Percentiles rank a stretch among this genome's conserved stretches.
Evolutionary conservation across 2,888 invertebrate species (phyloP).

Genomic region (Caenorhabditis imperialis): DNA sequence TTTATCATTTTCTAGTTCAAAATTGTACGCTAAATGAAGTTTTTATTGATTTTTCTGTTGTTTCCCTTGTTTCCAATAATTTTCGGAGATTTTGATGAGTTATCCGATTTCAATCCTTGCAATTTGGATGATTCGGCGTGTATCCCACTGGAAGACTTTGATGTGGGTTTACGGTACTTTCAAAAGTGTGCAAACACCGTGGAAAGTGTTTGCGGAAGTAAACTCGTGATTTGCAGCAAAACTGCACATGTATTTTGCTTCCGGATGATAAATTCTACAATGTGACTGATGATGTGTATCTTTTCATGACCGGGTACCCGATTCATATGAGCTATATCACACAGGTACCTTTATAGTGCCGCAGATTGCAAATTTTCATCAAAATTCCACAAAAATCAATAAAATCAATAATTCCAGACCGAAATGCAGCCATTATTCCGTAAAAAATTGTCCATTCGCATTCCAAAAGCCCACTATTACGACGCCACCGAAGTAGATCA

Average conservation of each 20-base stretch:
- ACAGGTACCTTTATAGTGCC: conserved; percentile 27
- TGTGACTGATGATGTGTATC: conserved; percentile 54
- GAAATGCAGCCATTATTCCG: conserved; percentile 44
- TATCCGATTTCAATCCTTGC: conserved; percentile 53
- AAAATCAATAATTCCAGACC: conserved; percentile 13
- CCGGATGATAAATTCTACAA: conserved; percentile 44
- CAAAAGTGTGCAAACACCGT: too few species aligned
- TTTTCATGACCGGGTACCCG: conserved; percentile 57
- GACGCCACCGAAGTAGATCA: conserved; percentile 32
- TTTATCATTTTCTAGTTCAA: not conserved
- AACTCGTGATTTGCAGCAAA: conserved; percentile 59
- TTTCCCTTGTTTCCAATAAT: not conserved
- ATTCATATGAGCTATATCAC: conserved; percentile 55
- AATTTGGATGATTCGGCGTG: conserved; percentile 51
- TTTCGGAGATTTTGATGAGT: conserved; percentile 1
- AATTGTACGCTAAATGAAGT: not conserved
- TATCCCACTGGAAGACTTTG: conserved; percentile 62
- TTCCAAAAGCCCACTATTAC: conserved; percentile 47
- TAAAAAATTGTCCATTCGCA: conserved; percentile 50
- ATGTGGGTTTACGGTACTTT: conserved; percentile 42
- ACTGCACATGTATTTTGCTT: conserved; percentile 59
- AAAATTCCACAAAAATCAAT: not conserved
- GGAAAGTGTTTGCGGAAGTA: too few species aligned
- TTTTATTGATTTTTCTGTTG: conserved; percentile 4
- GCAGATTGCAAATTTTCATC: not conserved